A percentile compares a stretch with the other conserved stretches of the same genome.
Evolutionary conservation across 1,140 invertebrate genomes (phyloP).

Genomic region (Drosophila suzukii): DNA sequence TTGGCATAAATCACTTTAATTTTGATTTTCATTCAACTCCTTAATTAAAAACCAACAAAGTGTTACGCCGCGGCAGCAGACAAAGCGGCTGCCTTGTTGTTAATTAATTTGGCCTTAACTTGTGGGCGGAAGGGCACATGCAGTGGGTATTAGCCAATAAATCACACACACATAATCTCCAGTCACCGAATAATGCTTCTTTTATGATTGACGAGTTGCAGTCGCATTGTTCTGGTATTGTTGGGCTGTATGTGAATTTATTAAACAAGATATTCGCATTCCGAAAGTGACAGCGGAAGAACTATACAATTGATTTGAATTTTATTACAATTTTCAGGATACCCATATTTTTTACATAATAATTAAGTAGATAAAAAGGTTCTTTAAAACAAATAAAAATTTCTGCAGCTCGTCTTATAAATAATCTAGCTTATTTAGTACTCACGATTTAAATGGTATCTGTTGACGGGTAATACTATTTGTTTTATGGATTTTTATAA

Average conservation of each 20-base stretch:
- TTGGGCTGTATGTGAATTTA: constrained; percentile 15
- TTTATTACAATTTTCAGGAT: no score
- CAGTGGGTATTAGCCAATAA: constrained; percentile 65
- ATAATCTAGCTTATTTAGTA: no score
- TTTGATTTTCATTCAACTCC: constrained; percentile 62
- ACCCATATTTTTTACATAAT: no score
- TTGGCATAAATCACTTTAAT: constrained; percentile 56
- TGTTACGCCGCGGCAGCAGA: constrained; percentile 15
- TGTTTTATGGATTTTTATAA: not conserved
- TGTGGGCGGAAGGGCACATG: constrained; percentile 22
- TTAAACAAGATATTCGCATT: constrained; percentile 10
- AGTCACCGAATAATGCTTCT: constrained; percentile 1
- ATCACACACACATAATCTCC: constrained; percentile 39
- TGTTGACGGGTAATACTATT: no score
- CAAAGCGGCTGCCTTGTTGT: constrained; percentile 58
- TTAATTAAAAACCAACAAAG: constrained; percentile 79
- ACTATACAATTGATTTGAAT: no score
- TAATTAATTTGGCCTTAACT: constrained; percentile 73
- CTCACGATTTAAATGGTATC: no score
- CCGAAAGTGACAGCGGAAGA: not conserved
- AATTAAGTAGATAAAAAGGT: no score
- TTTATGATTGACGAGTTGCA: constrained; percentile 10
- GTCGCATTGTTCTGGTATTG: constrained; percentile 30
- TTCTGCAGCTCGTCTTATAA: no score
- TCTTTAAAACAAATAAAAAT: no score